A percentile compares a stretch with the other conserved stretches of the same genome.
Evolutionary conservation across 2,113 vertebrate species (phyloP).

Genomic region (Python bivittatus): DNA sequence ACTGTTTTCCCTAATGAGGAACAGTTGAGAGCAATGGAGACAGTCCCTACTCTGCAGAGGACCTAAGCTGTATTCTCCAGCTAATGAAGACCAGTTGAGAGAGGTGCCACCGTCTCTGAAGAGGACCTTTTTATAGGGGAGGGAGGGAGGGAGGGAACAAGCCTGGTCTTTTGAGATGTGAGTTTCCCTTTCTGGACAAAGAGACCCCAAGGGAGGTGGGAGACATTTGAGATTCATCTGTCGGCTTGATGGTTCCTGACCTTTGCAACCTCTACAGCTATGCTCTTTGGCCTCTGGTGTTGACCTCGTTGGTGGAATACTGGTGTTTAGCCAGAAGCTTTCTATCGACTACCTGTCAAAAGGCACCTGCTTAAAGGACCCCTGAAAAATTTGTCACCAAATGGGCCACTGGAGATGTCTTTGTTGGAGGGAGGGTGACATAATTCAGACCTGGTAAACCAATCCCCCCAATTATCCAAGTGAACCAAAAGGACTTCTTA

Average conservation of each 20-base stretch:
- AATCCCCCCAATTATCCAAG: conserved; percentile 94
- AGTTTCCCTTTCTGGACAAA: conserved; percentile 5
- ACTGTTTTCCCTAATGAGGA: conserved; percentile 84
- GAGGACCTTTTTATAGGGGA: conserved; percentile 51
- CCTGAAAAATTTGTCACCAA: conserved; percentile 85
- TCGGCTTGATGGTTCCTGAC: conserved; percentile 85
- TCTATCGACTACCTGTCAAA: conserved; percentile 94
- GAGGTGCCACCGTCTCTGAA: conserved; percentile 68
- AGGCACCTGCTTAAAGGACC: conserved; percentile 81
- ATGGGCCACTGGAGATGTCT: conserved; percentile 85
- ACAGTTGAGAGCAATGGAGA: conserved; percentile 85
- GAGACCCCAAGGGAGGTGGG: conserved; percentile 39
- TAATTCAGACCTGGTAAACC: conserved; percentile 80
- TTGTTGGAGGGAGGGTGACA: conserved; percentile 67
- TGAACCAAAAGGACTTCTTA: conserved; percentile 71
- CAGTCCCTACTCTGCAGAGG: conserved; percentile 70
- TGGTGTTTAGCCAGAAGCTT: conserved; percentile 76
- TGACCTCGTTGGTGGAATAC: conserved; percentile 82
- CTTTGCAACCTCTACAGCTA: conserved; percentile 75
- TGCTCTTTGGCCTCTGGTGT: conserved; percentile 84
- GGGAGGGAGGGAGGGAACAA: not conserved
- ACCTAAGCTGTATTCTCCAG: conserved; percentile 46
- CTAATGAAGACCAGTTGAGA: conserved; percentile 84
- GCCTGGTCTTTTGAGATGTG: conserved; percentile 42
- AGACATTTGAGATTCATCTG: conserved; percentile 79